Evolutionary conservation across 2,113 vertebrate species (phyloP).

Genomic region (Monarcha castaneiventris): DNA sequence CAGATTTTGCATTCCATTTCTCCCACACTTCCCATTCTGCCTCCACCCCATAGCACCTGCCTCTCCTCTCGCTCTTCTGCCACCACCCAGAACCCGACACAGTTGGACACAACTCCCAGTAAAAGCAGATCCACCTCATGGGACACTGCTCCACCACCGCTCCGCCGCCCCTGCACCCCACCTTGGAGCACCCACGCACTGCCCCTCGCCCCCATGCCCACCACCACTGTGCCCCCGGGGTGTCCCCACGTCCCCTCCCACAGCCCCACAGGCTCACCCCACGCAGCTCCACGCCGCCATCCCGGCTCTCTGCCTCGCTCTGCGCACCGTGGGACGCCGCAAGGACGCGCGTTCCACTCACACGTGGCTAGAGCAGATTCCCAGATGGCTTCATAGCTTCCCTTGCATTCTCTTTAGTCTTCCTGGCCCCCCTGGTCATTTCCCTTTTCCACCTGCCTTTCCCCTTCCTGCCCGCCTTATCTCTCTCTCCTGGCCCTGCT

Average conservation of each 20-base stretch:
- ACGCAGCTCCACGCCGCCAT: not conserved
- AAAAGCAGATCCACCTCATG: fast-evolving
- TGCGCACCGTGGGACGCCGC: not conserved
- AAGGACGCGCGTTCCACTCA: not conserved
- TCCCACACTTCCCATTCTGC: not conserved
- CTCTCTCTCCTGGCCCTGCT: not conserved
- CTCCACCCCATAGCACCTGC: fast-evolving
- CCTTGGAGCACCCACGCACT: not conserved
- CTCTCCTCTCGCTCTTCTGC: not conserved
- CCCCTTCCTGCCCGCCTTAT: not conserved
- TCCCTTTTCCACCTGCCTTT: slow-evolving; percentile 63
- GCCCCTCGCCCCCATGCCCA: not conserved
- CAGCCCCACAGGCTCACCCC: not conserved
- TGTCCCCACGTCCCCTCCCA: not conserved
- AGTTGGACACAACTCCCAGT: not conserved
- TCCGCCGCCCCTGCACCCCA: not conserved
- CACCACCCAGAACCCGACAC: not conserved
- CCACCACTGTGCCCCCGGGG: not conserved
- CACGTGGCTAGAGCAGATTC: slow-evolving; percentile 49
- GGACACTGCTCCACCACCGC: not conserved
- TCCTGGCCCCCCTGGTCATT: slow-evolving; percentile 30
- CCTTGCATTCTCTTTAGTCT: slow-evolving; percentile 54
- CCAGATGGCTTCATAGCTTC: slow-evolving; percentile 58
- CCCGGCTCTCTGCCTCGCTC: not conserved
- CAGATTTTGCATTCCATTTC: not conserved